These are phyloP conservation scores for Dendrocincla fuliginosa DNA, from an alignment of 2,797 vertebrate genomes.

Conservation along the genomic window DNA sequence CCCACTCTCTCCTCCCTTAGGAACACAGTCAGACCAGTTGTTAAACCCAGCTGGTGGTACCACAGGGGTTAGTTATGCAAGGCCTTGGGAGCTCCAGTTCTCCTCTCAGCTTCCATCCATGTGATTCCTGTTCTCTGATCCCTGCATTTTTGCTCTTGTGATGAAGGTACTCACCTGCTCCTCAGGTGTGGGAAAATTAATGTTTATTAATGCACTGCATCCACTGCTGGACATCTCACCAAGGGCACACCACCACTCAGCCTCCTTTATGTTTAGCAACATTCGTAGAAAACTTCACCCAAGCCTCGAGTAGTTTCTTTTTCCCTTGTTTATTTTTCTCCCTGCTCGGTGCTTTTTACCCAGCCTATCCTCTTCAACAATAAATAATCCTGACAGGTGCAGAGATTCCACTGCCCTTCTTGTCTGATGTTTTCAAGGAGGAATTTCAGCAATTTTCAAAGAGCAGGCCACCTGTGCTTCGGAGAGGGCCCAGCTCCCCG, in stretches of 20 bases:
- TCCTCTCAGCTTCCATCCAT: neutral
- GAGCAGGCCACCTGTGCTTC: constrained; percentile 75
- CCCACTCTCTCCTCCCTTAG: neutral
- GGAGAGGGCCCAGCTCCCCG: constrained; percentile 20
- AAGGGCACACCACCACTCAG: neutral
- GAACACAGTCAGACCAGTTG: neutral
- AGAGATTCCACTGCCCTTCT: constrained; percentile 46
- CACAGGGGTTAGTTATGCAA: neutral
- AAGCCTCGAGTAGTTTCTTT: neutral
- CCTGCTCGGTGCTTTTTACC: neutral
- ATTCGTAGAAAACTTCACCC: neutral
- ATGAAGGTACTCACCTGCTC: neutral
- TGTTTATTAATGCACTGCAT: neutral
- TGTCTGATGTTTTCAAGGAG: constrained; percentile 43
- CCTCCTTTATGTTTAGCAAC: neutral
- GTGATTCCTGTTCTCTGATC: neutral
- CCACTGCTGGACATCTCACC: neutral
- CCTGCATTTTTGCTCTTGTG: neutral
- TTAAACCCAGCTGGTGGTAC: neutral
- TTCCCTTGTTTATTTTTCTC: constrained; percentile 25
- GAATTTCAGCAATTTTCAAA: constrained; percentile 76
- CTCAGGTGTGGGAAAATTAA: neutral
- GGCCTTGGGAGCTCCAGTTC: neutral
- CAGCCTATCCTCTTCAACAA: constrained; percentile 59
- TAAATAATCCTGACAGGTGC: constrained; percentile 75